A percentile compares a stretch with the other conserved stretches of the same genome.
These are phyloP conservation scores for Spisula solida DNA, from an alignment of 2,888 invertebrate genomes.

Conservation along the genomic window DNA sequence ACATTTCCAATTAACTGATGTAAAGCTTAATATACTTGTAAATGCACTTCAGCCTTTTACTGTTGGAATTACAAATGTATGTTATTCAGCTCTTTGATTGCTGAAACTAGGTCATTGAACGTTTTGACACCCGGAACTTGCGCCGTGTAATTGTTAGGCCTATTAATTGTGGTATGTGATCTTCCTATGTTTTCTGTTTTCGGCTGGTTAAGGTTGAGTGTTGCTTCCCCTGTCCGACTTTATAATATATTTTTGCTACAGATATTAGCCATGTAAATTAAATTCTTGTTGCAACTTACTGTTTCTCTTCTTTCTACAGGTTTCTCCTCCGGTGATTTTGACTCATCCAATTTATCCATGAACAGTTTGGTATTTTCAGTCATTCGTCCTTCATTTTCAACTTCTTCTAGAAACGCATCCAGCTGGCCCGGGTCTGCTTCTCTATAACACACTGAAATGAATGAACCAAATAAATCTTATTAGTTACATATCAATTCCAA, in stretches of 20 bases:
- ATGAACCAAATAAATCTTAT: background rate
- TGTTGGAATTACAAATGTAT: too few species aligned
- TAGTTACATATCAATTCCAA: background rate
- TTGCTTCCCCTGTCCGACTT: background rate
- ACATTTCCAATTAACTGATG: too few species aligned
- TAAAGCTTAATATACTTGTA: background rate
- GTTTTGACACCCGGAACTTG: too few species aligned
- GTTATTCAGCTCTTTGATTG: too few species aligned
- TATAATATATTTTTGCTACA: background rate
- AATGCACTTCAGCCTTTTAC: too few species aligned
- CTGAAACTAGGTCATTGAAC: too few species aligned
- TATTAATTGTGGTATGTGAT: too few species aligned
- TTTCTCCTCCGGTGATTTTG: slow-evolving; percentile 35
- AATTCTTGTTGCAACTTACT: background rate
- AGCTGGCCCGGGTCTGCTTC: slow-evolving; percentile 78
- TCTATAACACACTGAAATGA: slow-evolving; percentile 81
- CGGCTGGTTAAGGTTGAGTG: background rate
- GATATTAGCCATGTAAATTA: background rate
- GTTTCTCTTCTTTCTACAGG: background rate
- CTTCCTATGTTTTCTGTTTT: too few species aligned
- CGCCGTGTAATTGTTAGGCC: too few species aligned
- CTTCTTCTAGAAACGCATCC: slow-evolving; percentile 80
- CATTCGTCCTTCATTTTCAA: slow-evolving; percentile 80
- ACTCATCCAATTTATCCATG: slow-evolving; percentile 75
- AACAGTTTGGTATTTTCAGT: slow-evolving; percentile 78